These are phyloP conservation scores for Neolamprologus hecqui DNA, from an alignment of 2,113 vertebrate genomes.

Conservation along the genomic window DNA sequence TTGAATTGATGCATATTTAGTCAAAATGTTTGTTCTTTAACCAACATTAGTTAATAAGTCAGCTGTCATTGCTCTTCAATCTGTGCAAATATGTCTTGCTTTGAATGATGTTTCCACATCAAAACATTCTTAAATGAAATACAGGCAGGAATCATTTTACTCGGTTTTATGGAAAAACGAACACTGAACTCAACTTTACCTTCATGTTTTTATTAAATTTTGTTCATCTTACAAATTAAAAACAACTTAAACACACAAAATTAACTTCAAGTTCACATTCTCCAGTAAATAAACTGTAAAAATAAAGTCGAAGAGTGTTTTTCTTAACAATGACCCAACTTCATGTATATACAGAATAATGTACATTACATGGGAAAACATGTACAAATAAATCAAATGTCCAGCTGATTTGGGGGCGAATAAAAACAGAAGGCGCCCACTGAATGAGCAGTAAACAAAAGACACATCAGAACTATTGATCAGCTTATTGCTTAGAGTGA, in stretches of 20 bases:
- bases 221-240: slow-evolving; percentile 8
- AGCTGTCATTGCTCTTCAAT: neutral
- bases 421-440: neutral
- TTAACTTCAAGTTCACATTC: slow-evolving; percentile 29
- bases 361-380: neutral
- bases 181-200: neutral
- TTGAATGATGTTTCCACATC: neutral
- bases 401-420: neutral
- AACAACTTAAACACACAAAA: neutral
- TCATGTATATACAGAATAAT: neutral
- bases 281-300: neutral
- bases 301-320: neutral
- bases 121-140: neutral
- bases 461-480: neutral
- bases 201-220: slow-evolving; percentile 28
- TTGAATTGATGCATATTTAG: neutral
- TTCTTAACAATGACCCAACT: neutral
- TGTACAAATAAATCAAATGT: neutral
- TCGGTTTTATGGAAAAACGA: accelerated
- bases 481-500: neutral
- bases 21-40: neutral
- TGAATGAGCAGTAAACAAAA: neutral
- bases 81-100: neutral
- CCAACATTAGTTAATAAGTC: neutral
- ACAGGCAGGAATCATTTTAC: neutral